phyloP scores from a whole-genome alignment of 2,113 vertebrate genomes.

The Quiscalus mexicanus region DNA sequence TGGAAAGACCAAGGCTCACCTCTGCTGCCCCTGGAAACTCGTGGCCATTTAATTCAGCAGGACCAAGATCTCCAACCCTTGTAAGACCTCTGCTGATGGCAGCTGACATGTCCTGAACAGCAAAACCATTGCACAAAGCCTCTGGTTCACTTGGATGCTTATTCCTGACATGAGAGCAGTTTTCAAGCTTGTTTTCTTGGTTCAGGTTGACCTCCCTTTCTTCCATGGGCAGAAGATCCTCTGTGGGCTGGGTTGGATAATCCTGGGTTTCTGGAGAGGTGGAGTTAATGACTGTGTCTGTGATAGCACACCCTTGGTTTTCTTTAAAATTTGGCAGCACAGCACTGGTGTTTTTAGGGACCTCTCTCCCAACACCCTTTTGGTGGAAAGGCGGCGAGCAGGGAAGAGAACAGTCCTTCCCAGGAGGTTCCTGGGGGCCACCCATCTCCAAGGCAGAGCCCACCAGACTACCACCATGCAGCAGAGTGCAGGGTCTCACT shows the following conservation, averaged over 20 bases:
- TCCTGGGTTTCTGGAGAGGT: conserved; percentile 27
- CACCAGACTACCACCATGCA: not conserved
- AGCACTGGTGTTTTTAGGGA: not conserved
- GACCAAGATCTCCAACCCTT: not conserved
- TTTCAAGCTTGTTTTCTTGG: not conserved
- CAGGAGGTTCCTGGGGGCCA: not conserved
- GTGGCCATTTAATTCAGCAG: not conserved
- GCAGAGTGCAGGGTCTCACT: not conserved
- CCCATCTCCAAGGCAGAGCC: not conserved
- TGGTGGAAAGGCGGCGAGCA: not conserved
- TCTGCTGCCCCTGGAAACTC: not conserved
- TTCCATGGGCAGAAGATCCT: conserved; percentile 8
- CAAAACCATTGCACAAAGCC: not conserved
- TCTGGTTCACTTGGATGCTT: not conserved
- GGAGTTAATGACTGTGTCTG: not conserved
- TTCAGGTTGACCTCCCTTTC: not conserved
- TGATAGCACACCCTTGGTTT: not conserved
- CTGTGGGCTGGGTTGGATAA: conserved; percentile 19
- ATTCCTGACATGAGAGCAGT: not conserved
- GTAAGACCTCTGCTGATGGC: not conserved
- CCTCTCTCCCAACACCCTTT: not conserved
- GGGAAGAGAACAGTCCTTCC: not conserved
- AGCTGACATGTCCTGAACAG: not conserved
- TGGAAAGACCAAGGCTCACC: not conserved
- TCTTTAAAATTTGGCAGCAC: conserved; percentile 20